These are phyloP conservation scores for Pomatostomus ruficeps DNA, from an alignment of 2,113 vertebrate genomes.

Conservation along the genomic window DNA sequence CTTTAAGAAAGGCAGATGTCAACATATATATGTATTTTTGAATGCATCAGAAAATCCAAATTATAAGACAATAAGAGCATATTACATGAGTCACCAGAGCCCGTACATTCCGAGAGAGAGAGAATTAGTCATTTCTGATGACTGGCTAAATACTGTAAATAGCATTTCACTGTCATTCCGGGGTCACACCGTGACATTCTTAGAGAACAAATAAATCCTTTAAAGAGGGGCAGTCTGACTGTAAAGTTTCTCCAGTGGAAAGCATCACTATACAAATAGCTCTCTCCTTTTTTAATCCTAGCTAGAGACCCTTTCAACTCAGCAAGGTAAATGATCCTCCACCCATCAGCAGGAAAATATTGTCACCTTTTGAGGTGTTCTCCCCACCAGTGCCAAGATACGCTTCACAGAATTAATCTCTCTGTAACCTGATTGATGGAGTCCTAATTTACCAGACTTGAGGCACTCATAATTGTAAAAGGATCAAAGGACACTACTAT, in stretches of 20 bases:
- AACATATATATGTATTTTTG: background rate
- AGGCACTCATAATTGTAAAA: background rate
- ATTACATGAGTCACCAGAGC: background rate
- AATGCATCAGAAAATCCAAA: background rate
- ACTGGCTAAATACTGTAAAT: slow-evolving; percentile 5
- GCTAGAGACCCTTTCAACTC: background rate
- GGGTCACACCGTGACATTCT: background rate
- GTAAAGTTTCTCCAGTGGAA: background rate
- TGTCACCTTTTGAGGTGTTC: background rate
- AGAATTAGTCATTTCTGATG: slow-evolving; percentile 26
- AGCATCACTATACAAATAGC: background rate
- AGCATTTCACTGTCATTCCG: background rate
- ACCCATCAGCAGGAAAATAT: background rate
- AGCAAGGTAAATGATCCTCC: background rate
- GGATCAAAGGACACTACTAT: background rate
- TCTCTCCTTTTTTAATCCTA: background rate
- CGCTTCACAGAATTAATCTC: background rate
- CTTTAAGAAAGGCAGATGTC: background rate
- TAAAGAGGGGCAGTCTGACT: background rate
- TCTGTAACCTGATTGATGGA: background rate
- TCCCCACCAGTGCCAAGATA: background rate
- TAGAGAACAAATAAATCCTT: background rate
- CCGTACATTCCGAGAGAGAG: background rate
- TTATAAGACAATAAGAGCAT: background rate
- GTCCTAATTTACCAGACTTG: background rate